Conservation (phyloP, 1,140 invertebrate species). For the Triops cancriformis region DNA sequence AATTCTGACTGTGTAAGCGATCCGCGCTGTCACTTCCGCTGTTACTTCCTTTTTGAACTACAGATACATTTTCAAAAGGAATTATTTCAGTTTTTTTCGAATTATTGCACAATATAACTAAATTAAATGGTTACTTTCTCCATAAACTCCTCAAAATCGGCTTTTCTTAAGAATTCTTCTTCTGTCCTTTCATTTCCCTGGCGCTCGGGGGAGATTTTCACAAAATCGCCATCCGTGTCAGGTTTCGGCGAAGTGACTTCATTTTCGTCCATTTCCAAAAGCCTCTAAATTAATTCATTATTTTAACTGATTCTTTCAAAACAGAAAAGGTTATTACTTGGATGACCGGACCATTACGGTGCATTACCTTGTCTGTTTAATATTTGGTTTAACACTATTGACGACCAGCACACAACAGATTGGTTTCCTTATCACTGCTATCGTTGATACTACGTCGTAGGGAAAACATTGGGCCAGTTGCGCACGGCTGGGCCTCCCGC, state of each 20-base stretch:
- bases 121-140: background rate
- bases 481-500: too few relatives aligned
- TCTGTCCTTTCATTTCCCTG: background rate
- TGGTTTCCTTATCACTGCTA: background rate
- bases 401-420: too few relatives aligned
- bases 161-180: background rate
- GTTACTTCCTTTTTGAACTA: constrained; percentile 24
- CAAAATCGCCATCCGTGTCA: background rate
- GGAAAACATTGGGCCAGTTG: background rate
- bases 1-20: constrained; percentile 21
- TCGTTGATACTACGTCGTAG: background rate
- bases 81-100: background rate
- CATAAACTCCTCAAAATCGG: background rate
- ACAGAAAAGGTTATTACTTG: background rate
- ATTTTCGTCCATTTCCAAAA: background rate
- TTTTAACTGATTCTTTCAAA: background rate
- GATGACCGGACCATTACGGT: background rate
- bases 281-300: background rate
- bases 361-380: background rate
- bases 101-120: background rate
- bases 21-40: constrained; percentile 21
- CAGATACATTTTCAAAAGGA: background rate
- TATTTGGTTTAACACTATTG: background rate
- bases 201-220: background rate
- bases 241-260: background rate